Percentiles rank a stretch among this genome's conserved stretches.
Evolutionary conservation across 2,113 vertebrate species (phyloP).

Genomic region (Anoplopoma fimbria): DNA sequence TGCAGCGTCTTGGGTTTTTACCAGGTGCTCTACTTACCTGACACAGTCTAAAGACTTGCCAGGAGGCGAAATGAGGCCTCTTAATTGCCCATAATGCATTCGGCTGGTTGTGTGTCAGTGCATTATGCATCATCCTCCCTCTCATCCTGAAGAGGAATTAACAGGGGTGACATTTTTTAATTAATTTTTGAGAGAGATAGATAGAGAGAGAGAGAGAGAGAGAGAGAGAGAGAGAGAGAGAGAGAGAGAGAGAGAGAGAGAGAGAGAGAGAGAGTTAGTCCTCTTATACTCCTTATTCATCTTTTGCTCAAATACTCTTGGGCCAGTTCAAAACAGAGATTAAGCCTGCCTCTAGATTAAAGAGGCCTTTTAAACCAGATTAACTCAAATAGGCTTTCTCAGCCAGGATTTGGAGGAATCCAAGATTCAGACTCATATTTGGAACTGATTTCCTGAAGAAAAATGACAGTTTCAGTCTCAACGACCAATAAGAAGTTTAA

Average conservation of each 20-base stretch:
- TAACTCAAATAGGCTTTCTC: conserved; percentile 1
- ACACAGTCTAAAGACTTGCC: neutral
- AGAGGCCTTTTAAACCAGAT: conserved; percentile 11
- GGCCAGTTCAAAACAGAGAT: conserved; percentile 19
- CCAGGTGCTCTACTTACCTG: neutral
- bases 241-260: conserved; percentile 4
- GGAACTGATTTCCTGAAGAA: conserved; percentile 13
- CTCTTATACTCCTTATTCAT: neutral
- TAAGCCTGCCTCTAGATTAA: conserved; percentile 21
- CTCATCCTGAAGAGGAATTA: neutral
- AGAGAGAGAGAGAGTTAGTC: neutral
- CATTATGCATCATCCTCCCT: neutral
- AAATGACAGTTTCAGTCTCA: conserved; percentile 20
- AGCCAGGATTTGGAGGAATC: neutral
- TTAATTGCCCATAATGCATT: conserved; percentile 7
- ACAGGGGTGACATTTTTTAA: neutral
- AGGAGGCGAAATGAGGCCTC: neutral
- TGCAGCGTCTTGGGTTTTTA: neutral
- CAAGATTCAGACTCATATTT: conserved; percentile 13
- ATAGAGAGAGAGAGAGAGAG: conserved; percentile 4
- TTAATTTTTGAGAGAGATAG: neutral
- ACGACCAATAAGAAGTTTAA: neutral
- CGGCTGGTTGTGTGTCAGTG: neutral
- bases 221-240: neutral
- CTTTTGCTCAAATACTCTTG: neutral